These are phyloP conservation scores for Sorex araneus DNA, from an alignment of 2,113 vertebrate genomes.

Conservation along the genomic window DNA sequence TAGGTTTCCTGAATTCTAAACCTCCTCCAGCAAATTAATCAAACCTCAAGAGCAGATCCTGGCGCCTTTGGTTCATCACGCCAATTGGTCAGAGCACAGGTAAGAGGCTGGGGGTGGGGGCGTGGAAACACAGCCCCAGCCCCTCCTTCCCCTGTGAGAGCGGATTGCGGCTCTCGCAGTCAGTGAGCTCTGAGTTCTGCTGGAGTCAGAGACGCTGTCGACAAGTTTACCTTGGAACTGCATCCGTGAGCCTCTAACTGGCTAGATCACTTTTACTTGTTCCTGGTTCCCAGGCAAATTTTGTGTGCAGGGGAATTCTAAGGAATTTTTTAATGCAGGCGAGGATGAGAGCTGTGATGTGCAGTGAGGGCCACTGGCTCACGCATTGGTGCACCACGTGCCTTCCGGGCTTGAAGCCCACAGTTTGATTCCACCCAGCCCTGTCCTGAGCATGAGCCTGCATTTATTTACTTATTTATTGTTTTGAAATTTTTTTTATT, in stretches of 20 bases:
- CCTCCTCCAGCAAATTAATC: not conserved
- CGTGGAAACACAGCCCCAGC: too few species aligned
- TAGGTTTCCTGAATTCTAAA: not conserved
- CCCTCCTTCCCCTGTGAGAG: not conserved
- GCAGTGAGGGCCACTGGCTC: not conserved
- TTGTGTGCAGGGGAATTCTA: constrained; percentile 19
- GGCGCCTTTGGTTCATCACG: not conserved
- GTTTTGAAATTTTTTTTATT: too few species aligned
- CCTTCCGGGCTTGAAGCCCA: too few species aligned
- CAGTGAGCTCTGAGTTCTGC: not conserved
- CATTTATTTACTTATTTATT: too few species aligned
- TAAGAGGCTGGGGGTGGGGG: not conserved
- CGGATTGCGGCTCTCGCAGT: not conserved
- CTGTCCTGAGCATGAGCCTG: too few species aligned
- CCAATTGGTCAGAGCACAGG: not conserved
- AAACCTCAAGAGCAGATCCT: not conserved
- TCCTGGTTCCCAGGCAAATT: not conserved
- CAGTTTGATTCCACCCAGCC: too few species aligned
- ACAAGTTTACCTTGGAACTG: not conserved
- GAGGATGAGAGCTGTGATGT: constrained; percentile 1
- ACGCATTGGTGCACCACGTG: too few species aligned
- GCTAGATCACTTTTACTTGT: not conserved
- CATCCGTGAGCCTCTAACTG: not conserved
- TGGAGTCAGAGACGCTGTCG: not conserved
- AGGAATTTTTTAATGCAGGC: not conserved